phyloP scores from a whole-genome alignment of 2,888 invertebrate species.

The Agrotis clavis region DNA sequence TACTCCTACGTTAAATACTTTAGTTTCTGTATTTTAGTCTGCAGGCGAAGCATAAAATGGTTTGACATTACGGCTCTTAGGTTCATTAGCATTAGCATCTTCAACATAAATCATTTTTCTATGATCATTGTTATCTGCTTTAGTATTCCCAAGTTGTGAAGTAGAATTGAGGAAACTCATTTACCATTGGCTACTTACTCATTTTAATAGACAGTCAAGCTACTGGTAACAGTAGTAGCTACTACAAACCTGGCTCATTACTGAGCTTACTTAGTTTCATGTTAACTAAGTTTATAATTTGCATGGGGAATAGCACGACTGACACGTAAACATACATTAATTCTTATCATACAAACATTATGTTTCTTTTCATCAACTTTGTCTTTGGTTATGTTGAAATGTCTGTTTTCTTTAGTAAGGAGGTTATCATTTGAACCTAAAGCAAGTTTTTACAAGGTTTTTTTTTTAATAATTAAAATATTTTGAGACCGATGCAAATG shows the following conservation, averaged over 20 bases:
- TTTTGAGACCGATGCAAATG: too few relatives aligned
- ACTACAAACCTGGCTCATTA: conserved; percentile 45
- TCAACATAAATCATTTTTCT: not conserved
- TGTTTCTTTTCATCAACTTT: conserved; percentile 17
- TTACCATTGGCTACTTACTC: conserved; percentile 14
- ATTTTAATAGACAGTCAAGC: conserved; percentile 15
- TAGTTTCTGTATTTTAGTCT: not conserved
- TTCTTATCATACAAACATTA: conserved; percentile 30
- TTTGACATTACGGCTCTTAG: not conserved
- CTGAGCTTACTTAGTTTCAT: conserved; percentile 37
- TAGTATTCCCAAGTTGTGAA: conserved; percentile 1
- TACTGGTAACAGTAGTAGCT: conserved; percentile 14
- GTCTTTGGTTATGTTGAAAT: conserved; percentile 14
- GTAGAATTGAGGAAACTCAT: conserved; percentile 18
- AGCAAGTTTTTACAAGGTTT: too few relatives aligned
- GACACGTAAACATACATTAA: conserved; percentile 50
- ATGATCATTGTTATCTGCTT: not conserved
- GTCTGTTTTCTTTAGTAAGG: conserved; percentile 8
- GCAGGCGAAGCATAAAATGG: not conserved
- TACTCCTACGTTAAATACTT: conserved; percentile 21
- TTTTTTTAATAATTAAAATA: too few relatives aligned
- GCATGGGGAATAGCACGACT: conserved; percentile 49
- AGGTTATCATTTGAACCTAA: not conserved
- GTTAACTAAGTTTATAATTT: conserved; percentile 54
- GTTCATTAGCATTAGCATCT: conserved; percentile 6